Evolutionary conservation across 2,888 invertebrate species (phyloP).

Genomic region (Neocrepidodera transversa): DNA sequence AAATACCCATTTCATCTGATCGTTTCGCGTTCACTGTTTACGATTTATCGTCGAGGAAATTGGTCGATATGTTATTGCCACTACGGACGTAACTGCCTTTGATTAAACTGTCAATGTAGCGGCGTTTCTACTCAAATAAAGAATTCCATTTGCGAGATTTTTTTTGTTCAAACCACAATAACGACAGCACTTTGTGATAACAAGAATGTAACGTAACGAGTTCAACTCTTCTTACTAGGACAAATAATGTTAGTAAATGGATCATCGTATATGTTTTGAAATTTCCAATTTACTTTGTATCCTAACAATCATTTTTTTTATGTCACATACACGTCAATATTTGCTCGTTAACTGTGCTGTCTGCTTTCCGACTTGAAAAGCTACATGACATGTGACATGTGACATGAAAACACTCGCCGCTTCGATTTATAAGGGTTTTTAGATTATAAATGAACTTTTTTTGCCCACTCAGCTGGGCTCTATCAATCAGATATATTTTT

Average conservation of each 20-base stretch:
- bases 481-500: too few species aligned
- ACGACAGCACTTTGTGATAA: too few species aligned
- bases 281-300: too few species aligned
- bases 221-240: too few species aligned
- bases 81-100: conserved; percentile 30
- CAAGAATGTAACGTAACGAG: too few species aligned
- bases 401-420: conserved; percentile 15
- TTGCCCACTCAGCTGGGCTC: too few species aligned
- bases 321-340: conserved; percentile 8
- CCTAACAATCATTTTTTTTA: too few species aligned
- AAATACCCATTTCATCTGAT: conserved; percentile 26
- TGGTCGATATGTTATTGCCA: conserved; percentile 40
- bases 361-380: background rate
- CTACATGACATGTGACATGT: conserved; percentile 8
- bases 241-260: too few species aligned
- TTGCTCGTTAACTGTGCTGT: background rate
- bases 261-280: too few species aligned
- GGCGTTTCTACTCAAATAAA: conserved; percentile 29
- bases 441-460: conserved; percentile 10
- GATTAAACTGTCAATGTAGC: conserved; percentile 39
- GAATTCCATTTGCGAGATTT: conserved; percentile 32
- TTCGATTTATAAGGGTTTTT: conserved; percentile 4
- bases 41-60: conserved; percentile 38
- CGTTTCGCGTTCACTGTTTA: conserved; percentile 29
- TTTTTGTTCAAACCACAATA: too few species aligned